Evolutionary conservation across 2,888 invertebrate genomes (phyloP), one percentile per base, ranked within the genome.

Genomic region (Parnassius smintheus): DNA sequence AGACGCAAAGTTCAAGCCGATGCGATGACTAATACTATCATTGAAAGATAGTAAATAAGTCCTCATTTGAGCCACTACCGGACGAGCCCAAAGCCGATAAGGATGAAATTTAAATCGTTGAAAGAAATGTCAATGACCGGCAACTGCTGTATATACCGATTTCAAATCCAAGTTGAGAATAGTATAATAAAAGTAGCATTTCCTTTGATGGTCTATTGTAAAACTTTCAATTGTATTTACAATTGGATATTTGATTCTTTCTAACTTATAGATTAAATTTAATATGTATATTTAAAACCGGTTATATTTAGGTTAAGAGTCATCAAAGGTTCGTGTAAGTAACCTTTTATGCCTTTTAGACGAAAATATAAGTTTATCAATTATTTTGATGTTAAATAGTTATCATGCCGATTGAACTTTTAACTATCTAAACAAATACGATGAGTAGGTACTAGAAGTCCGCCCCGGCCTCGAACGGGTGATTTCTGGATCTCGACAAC

Each of bases 1-100:
- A 13, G 58, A 44, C 44, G n/a, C 41, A 25, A 59, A 59, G 58
- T 55, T 63, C 46, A 50, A 50, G 18, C 18, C 45, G 62, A 55
- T 63, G 62, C 45, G 62, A 58, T 63, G 62, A 59, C 55, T 63
- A 59, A 63, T 55, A 46, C 35, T 50, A 58, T 63, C 49, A n/a
- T 13, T 25, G 35, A 50, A 52, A 45, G 53, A 53, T 59, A 62
- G 44, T 59, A 9, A 11, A 22, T 49, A 48, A 46, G 42, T 62
- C 41, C 49, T 55, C 61, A 35, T 55, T 53, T 25, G 51, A 55
- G 49, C 8, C 49, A 49, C 49, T 7, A 9, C 9, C 13, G 7
- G 35, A 35, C 35, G 4, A 35, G 52, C 46, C 52, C 45, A 9
- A 41, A n/a, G 48, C 42, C 55, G 59, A 64, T 64, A 64, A 64